Conservation (phyloP, 1,140 invertebrate species). For the Phortica variegata region DNA sequence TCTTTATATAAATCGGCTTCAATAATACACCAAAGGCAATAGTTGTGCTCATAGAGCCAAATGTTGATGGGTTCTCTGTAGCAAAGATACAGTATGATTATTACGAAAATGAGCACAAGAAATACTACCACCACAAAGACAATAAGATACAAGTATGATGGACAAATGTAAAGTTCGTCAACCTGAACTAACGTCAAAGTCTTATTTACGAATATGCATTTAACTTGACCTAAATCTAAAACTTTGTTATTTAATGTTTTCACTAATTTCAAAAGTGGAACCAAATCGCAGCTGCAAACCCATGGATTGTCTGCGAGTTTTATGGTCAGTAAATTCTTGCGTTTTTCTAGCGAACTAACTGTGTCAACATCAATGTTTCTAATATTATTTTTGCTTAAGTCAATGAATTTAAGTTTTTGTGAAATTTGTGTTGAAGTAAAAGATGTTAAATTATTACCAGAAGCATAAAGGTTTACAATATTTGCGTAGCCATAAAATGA, state of each 20-base stretch:
- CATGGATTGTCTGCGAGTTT: too few species aligned
- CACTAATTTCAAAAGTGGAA: too few species aligned
- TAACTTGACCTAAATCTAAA: background rate
- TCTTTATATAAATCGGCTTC: background rate
- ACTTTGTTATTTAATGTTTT: background rate
- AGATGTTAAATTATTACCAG: background rate
- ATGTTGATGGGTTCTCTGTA: background rate
- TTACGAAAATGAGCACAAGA: background rate
- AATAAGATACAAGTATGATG: background rate
- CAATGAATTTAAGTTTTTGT: too few species aligned
- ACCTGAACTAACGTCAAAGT: background rate
- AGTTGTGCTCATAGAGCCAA: background rate
- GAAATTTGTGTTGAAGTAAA: too few species aligned
- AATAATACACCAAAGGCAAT: too few species aligned
- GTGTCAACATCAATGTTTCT: too few species aligned
- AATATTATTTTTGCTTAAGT: too few species aligned
- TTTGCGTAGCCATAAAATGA: background rate
- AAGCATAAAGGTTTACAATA: background rate
- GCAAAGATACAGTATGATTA: background rate
- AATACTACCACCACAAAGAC: background rate
- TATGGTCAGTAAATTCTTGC: too few species aligned
- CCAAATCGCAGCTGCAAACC: too few species aligned
- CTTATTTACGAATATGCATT: background rate
- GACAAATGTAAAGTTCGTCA: background rate
- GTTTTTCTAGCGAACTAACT: too few species aligned